Evolutionary conservation across 2,797 vertebrate species (phyloP).

Genomic region (Dendrocincla tyrannina): DNA sequence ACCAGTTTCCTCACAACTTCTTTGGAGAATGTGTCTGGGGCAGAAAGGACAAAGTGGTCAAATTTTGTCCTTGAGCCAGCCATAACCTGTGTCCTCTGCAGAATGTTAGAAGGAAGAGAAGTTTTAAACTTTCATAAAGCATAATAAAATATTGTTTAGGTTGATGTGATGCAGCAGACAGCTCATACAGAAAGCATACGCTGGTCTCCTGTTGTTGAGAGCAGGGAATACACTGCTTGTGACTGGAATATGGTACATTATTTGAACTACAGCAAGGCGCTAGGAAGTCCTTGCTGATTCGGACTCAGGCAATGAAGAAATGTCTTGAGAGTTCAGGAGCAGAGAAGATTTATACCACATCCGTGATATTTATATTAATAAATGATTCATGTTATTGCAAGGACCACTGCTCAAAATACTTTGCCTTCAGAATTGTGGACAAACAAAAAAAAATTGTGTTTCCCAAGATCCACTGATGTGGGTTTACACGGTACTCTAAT

Average conservation of each 20-base stretch:
- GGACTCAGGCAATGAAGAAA: neutral
- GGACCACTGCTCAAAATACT: constrained; percentile 42
- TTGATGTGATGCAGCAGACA: constrained; percentile 49
- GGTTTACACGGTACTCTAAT: constrained; percentile 53
- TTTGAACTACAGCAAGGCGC: constrained; percentile 9
- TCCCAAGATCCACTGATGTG: constrained; percentile 31
- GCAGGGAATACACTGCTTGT: constrained; percentile 24
- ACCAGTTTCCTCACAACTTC: neutral
- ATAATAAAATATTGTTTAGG: constrained; percentile 68
- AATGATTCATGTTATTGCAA: constrained; percentile 43
- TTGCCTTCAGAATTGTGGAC: constrained; percentile 38
- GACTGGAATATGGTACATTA: constrained; percentile 54
- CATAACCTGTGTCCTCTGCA: neutral
- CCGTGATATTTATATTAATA: constrained; percentile 66
- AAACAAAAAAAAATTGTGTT: constrained; percentile 42
- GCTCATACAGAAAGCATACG: neutral
- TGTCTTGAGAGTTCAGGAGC: constrained; percentile 50
- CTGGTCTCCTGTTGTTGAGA: constrained; percentile 26
- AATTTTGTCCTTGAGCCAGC: constrained; percentile 13
- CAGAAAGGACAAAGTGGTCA: constrained; percentile 1
- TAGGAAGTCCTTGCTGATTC: constrained; percentile 14
- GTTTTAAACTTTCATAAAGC: constrained; percentile 69
- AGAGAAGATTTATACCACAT: constrained; percentile 44
- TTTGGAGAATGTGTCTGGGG: neutral
- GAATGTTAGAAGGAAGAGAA: neutral